Evolutionary conservation across 2,888 invertebrate genomes (phyloP).

Genomic region (Hedya salicella): DNA sequence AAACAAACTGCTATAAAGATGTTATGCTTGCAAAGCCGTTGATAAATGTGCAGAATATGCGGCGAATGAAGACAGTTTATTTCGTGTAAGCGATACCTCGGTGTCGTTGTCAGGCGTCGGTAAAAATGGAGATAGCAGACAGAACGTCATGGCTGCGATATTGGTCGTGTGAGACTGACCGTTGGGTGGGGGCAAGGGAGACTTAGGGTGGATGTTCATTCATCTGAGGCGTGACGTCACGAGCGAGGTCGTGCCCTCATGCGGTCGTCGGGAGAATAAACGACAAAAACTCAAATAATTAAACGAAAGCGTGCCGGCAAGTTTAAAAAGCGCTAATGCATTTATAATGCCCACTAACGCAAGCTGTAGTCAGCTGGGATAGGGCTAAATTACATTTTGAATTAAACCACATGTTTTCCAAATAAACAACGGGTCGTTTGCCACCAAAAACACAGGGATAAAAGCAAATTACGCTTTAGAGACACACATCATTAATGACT

Average conservation of each 20-base stretch:
- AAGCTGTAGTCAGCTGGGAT: constrained; percentile 50
- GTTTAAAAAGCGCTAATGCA: constrained; percentile 61
- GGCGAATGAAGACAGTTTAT: constrained; percentile 11
- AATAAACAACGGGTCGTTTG: constrained; percentile 4
- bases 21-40: constrained; percentile 18
- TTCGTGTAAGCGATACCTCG: constrained; percentile 14
- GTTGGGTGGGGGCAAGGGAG: constrained; percentile 55
- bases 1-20: constrained; percentile 10
- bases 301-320: constrained; percentile 49
- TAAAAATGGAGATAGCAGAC: constrained; percentile 45
- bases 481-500: not conserved
- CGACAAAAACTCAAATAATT: constrained; percentile 62
- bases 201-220: constrained; percentile 71
- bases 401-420: constrained; percentile 17
- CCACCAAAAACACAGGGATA: not conserved
- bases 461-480: not conserved
- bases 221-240: constrained; percentile 79
- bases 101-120: constrained; percentile 7
- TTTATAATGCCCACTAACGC: constrained; percentile 66
- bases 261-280: constrained; percentile 58
- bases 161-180: constrained; percentile 67
- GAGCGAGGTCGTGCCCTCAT: constrained; percentile 76
- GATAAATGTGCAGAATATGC: constrained; percentile 17
- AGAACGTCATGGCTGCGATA: constrained; percentile 64
- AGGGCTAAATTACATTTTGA: constrained; percentile 44